Evolutionary conservation across 2,797 vertebrate genomes (phyloP), one percentile per base, ranked within the genome.

Genomic region (Melanotaenia nigrans): DNA sequence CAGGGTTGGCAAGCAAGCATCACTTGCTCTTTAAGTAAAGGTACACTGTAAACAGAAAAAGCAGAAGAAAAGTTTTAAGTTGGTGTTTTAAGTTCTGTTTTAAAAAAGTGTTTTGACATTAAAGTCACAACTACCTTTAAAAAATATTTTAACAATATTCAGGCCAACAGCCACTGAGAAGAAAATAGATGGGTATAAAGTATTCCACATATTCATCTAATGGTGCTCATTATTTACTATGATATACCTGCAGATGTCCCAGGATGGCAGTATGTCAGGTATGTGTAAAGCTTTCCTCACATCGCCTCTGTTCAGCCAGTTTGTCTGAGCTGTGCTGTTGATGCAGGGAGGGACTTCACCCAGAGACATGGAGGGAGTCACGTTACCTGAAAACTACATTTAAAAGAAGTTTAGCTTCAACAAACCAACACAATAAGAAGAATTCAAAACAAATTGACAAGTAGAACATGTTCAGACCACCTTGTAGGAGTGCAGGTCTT

Each of bases 271-370:
- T 0, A 2, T 67, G 47, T 91, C 94, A 25, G 93, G 90, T 61
- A 95, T 93, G 80, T 95, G 94, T 16, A 95, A 75, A 1, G 92
- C 94, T 73, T 94, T 94, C 77, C 92, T 94, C 77, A 95, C 95
- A 0, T 93, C 91, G 0, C 90, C 92, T 73, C 91, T 73, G 84
- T 94, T 95, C 62, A 95, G 85, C 95, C 95, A 95, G 86, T 85
- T 93, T 0, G 20, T 75, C 87, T 93, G 91, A 64, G 94, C 94
- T 0, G 92, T 93, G 53, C 92, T 93, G 85, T 95, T 93, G 75
- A 95, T 86, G 81, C 95, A 95, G 42, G 93, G 93, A 36, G 93
- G 94, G 3, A 92, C 91, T 22, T 3, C 73, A 9, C 66, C 40
- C 68, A 93, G 11, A 33, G 71, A 74, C 22, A 69, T 0, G 0